Evolutionary conservation across 2,888 invertebrate species (phyloP), one percentile per base, ranked within the genome.

Genomic region (Seira ritae): DNA sequence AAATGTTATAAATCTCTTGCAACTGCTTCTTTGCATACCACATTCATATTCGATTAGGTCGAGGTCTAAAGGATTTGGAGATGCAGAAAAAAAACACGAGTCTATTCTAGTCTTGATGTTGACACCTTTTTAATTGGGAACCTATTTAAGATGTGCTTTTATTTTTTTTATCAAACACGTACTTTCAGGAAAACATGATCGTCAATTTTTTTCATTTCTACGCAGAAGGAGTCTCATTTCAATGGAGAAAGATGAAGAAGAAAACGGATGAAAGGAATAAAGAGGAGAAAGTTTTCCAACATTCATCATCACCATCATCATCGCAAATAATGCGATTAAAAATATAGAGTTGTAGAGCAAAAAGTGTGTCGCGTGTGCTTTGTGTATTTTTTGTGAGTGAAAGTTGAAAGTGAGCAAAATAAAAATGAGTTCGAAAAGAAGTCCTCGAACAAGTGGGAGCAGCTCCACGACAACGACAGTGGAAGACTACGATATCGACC

Each of bases 391-490:
- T 10, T 46, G 12, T 46, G 46, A 46, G 12, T 46, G 8, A 6
- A 2, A 55, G 55, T 55, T 55, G 55, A 50, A n/a, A 31, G 31
- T 31, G 31, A 31, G 2, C 31, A 4, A 31, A 2, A 31, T 31
- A 31, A 31, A 31, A 31, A 81, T 81, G 81, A 71, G 76, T 81
- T 70, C 81, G 0, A 81, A 81, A 71, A 4, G 81, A 37, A 81
- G 81, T 55, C 81, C 81, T 10, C 42, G 81, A 76, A 76, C 81
- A 6, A 81, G 81, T 22, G 81, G 81, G 50, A 76, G 81, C 55
- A 68, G 74, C 23, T 69, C 70, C 37, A 74, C 72, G 3, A 60
- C 72, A 4, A 60, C 80, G 19, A 66, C 74, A 6, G 75, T 68
- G 4, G 62, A 24, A 37, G 76, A 76, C 17, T 31, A 70, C 17